Percentiles rank a stretch among this genome's conserved stretches.
Conservation (phyloP, 2,113 vertebrate species). For the Promerops cafer region DNA sequence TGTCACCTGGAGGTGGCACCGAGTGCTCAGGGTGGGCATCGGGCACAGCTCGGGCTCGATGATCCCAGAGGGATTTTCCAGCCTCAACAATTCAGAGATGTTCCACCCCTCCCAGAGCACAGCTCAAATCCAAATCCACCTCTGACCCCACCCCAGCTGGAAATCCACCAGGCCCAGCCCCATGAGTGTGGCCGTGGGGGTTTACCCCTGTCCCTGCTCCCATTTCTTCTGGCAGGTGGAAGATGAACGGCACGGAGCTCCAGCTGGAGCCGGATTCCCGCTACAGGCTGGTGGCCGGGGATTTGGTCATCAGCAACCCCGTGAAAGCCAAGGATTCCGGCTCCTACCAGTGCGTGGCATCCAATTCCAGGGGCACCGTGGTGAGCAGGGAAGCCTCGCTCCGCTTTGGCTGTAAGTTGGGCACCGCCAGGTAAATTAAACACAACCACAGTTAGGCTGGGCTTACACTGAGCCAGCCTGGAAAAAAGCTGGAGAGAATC, state of each 20-base stretch:
- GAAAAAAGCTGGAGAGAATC: neutral
- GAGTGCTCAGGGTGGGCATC: neutral
- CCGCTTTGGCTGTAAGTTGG: conserved; percentile 93
- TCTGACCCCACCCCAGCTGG: neutral
- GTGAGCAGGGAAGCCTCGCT: conserved; percentile 89
- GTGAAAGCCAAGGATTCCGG: conserved; percentile 79
- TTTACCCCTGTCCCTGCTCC: neutral
- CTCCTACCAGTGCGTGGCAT: conserved; percentile 92
- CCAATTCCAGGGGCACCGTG: conserved; percentile 87
- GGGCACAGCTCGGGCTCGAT: accelerated
- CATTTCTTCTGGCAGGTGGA: conserved; percentile 77
- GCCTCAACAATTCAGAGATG: accelerated
- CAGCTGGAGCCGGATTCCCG: conserved; percentile 78
- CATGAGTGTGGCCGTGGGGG: accelerated
- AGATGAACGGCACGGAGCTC: conserved; percentile 89
- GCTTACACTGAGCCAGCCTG: neutral
- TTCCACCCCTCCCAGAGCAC: neutral
- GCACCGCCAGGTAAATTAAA: neutral
- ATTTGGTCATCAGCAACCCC: conserved; percentile 87
- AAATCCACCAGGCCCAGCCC: neutral
- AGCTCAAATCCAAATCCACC: neutral
- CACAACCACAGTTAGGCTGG: neutral
- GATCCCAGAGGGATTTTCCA: neutral
- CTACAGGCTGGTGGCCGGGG: conserved; percentile 87
- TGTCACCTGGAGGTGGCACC: neutral